phyloP scores from a whole-genome alignment of 2,113 vertebrate species.

The Cephalopterus ornatus region DNA sequence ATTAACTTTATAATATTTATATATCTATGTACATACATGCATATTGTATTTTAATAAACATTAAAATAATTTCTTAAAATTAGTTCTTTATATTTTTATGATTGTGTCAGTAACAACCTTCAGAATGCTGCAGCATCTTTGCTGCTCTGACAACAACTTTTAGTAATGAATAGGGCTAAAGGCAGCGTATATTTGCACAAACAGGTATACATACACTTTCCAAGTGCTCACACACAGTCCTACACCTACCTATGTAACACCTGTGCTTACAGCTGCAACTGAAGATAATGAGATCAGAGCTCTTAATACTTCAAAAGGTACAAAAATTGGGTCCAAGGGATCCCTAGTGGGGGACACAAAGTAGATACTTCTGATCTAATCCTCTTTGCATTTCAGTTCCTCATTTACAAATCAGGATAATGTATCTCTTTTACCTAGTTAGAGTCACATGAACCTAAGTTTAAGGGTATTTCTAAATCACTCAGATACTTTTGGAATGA shows the following conservation, averaged over 20 bases:
- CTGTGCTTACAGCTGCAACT: neutral
- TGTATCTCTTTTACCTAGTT: neutral
- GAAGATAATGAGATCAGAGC: neutral
- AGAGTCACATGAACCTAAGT: neutral
- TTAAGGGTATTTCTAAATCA: neutral
- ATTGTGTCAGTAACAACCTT: neutral
- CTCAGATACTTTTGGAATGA: neutral
- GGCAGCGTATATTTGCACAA: neutral
- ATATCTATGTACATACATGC: neutral
- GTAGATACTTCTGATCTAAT: neutral
- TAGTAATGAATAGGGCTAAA: neutral
- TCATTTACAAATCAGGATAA: neutral
- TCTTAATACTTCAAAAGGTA: neutral
- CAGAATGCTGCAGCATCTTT: neutral
- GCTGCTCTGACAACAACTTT: neutral
- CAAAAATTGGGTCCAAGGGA: neutral
- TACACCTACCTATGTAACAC: neutral
- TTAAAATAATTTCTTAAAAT: neutral
- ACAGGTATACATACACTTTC: neutral
- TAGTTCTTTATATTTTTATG: neutral
- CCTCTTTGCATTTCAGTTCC: neutral
- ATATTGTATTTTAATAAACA: neutral
- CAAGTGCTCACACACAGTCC: neutral
- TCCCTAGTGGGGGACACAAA: neutral
- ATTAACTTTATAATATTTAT: neutral